Evolutionary conservation across 2,113 vertebrate genomes (phyloP).

Genomic region (Paralichthys olivaceus): DNA sequence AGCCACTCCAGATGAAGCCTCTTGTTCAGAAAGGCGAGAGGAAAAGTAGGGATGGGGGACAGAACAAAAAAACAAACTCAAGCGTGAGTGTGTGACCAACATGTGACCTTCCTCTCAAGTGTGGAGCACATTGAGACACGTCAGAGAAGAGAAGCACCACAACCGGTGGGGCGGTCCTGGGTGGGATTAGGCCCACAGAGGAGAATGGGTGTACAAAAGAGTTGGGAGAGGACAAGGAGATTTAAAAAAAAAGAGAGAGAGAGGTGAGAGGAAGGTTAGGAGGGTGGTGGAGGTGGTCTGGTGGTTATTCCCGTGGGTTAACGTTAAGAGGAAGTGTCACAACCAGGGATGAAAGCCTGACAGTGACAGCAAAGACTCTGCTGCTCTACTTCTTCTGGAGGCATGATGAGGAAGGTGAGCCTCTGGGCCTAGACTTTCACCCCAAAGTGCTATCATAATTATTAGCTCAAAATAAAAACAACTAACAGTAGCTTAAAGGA

Average conservation of each 20-base stretch:
- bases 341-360: conserved; percentile 58
- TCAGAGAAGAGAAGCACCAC: conserved; percentile 58
- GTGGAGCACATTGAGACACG: conserved; percentile 61
- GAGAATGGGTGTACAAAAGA: conserved; percentile 72
- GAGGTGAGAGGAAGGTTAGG: conserved; percentile 22
- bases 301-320: conserved; percentile 36
- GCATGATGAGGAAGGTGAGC: neutral
- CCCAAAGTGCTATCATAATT: neutral
- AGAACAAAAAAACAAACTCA: conserved; percentile 34
- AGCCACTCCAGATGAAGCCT: conserved; percentile 21
- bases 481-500: neutral
- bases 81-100: conserved; percentile 69
- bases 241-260: conserved; percentile 12
- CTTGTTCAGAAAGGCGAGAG: conserved; percentile 16
- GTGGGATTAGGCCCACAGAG: conserved; percentile 70
- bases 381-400: conserved; percentile 6
- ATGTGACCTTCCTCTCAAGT: conserved; percentile 77
- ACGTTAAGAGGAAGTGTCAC: conserved; percentile 69
- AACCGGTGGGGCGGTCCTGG: conserved; percentile 58
- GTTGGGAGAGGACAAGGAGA: conserved; percentile 47
- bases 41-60: neutral
- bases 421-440: neutral
- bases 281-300: conserved; percentile 33
- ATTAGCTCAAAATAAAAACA: neutral
- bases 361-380: conserved; percentile 25